Base-by-base conservation (phyloP, 2,888 invertebrate genomes). In the Eilema griseolum region DNA sequence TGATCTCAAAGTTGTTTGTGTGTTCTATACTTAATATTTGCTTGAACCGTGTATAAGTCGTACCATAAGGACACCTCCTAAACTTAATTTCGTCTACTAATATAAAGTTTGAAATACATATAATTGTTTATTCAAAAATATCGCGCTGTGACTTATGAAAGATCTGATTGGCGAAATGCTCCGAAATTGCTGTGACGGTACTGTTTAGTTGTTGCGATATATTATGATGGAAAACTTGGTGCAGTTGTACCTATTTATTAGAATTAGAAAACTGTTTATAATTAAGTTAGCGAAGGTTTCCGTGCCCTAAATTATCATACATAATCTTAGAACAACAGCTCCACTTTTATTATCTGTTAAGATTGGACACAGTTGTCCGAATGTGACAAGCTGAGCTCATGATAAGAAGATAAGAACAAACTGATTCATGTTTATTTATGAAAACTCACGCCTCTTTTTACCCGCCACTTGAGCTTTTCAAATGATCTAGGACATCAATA, bases 81-180 rank as follows among this genome's bases (percentile, higher is more conserved):
- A 74, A 67, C 81, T 82, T 74, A 60, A 69, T 69, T 70, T 62
- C 64, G 66, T 73, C 69, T 69, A 73, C 52, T 70, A 74, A 61
- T 67, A 74, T 76, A 73, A 72, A 67, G 70, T 75, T 69, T 74
- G 67, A 79, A 74, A 80, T 76, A 76, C 26, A 41, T 74, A 77
- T 79, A 83, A 84, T 86, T 83, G 84, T 83, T 87, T 83, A 84
- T 86, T 86, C 82, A 77, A 59, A 82, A 76, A 77, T 78, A 80
- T 80, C 79, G 82, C 83, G 80, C 77, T 81, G 77, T 76, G 80
- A 76, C 77, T 57, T 61, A 52, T 52, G 46, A 67, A 75, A 74
- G 77, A 83, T 83, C 79, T 83, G 81, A 80, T 37, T 61, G 12
- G 60, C 11, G 8, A 52, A 37, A 74, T 78, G 79, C 79, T 75